Percentiles rank a stretch among this genome's conserved stretches.
Conservation (phyloP, 2,797 vertebrate species). For the Sardinella longiceps region DNA sequence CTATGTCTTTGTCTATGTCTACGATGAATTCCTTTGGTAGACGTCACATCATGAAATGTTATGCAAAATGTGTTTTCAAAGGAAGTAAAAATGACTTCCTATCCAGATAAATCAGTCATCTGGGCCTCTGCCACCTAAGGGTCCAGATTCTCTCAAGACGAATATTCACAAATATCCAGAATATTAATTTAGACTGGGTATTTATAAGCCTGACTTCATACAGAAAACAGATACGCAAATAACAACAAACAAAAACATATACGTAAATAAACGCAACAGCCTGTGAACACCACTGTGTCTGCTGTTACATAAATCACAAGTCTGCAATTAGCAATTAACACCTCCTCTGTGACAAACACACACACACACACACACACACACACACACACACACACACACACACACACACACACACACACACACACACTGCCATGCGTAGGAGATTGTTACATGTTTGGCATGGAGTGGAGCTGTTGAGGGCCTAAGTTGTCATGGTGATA, state of each 20-base stretch:
- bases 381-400: conserved; percentile 46
- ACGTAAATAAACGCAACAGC: conserved; percentile 39
- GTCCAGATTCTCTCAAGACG: background rate
- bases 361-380: conserved; percentile 31
- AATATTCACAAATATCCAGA: conserved; percentile 2
- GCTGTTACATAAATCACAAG: conserved; percentile 58
- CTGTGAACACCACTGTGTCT: conserved; percentile 48
- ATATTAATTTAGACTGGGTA: background rate
- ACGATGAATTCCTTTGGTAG: background rate
- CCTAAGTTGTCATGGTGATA: conserved; percentile 81
- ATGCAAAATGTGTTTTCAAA: background rate
- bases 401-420: conserved; percentile 39
- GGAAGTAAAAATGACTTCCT: background rate
- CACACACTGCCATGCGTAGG: conserved; percentile 67
- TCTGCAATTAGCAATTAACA: conserved; percentile 59
- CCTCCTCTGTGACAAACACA: conserved; percentile 46
- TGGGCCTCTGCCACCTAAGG: background rate
- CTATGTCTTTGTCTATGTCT: too few species aligned
- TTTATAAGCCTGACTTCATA: conserved; percentile 2
- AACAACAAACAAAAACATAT: conserved; percentile 38
- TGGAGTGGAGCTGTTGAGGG: conserved; percentile 74
- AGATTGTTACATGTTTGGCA: conserved; percentile 80
- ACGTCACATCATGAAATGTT: background rate
- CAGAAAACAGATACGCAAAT: conserved; percentile 21
- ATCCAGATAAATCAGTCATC: background rate